A percentile compares a stretch with the other conserved stretches of the same genome.
Evolutionary conservation across 2,888 invertebrate genomes (phyloP).

Genomic region (Trisateles emortualis): DNA sequence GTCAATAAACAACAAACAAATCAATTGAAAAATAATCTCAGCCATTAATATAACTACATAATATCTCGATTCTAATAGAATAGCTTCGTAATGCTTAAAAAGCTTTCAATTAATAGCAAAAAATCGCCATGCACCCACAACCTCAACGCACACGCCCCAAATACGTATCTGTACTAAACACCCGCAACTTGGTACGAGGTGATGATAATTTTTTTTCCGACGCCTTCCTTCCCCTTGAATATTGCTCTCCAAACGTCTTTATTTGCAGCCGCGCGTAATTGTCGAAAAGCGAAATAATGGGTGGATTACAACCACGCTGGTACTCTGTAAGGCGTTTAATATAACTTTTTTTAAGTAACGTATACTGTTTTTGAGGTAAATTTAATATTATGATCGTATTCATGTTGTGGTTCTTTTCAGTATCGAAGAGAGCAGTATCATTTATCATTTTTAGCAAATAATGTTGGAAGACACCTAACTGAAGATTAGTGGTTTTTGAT

Average conservation of each 20-base stretch:
- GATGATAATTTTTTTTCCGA: slow-evolving; percentile 72
- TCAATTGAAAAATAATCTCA: too few relatives aligned
- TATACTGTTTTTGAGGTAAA: slow-evolving; percentile 34
- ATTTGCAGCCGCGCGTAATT: slow-evolving; percentile 65
- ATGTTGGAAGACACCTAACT: not conserved
- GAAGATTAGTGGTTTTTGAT: too few relatives aligned
- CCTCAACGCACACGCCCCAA: slow-evolving; percentile 10
- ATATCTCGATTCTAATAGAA: too few relatives aligned
- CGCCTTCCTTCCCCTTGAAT: slow-evolving; percentile 59
- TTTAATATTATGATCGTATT: slow-evolving; percentile 37
- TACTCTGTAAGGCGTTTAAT: slow-evolving; percentile 32
- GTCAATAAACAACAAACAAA: too few relatives aligned
- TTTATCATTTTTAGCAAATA: not conserved
- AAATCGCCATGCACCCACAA: not conserved
- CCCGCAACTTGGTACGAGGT: slow-evolving; percentile 54
- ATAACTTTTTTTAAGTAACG: slow-evolving; percentile 40
- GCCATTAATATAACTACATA: too few relatives aligned
- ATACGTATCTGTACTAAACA: slow-evolving; percentile 28
- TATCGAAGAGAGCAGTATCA: not conserved
- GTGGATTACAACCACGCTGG: slow-evolving; percentile 45
- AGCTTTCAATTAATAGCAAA: too few relatives aligned
- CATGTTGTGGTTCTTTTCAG: not conserved
- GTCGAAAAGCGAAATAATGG: slow-evolving; percentile 59
- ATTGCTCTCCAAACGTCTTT: slow-evolving; percentile 66
- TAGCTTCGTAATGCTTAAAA: too few relatives aligned